Percentiles rank a stretch among this genome's conserved stretches.
phyloP scores from a whole-genome alignment of 2,797 vertebrate genomes.

The Darevskia mixta region DNA sequence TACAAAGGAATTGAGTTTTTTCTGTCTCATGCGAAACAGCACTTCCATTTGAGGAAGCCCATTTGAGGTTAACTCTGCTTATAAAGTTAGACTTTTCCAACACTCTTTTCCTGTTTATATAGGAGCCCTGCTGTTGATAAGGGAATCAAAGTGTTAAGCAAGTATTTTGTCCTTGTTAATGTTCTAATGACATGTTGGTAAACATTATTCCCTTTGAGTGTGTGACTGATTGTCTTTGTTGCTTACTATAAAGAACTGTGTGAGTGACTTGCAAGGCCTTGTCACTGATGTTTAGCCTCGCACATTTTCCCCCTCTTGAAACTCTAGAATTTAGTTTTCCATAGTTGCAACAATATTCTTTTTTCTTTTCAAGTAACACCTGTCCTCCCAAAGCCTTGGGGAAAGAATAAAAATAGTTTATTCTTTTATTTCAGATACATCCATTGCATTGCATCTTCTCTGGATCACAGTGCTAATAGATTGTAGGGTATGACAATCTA shows the following conservation, averaged over 20 bases:
- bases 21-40: neutral
- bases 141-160: slow-evolving; percentile 33
- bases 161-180: slow-evolving; percentile 43
- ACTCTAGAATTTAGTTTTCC: neutral
- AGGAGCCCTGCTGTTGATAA: slow-evolving; percentile 1
- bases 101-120: slow-evolving; percentile 14
- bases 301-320: neutral
- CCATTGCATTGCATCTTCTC: neutral
- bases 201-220: neutral
- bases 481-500: neutral
- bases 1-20: neutral
- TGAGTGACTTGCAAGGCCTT: neutral
- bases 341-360: neutral
- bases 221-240: neutral
- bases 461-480: neutral
- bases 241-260: neutral
- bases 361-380: neutral
- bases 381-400: neutral
- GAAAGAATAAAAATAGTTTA: neutral
- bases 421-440: neutral
- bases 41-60: neutral
- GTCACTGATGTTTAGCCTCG: neutral
- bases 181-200: neutral
- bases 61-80: neutral
- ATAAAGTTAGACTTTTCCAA: rapidly evolving